Base-by-base conservation (phyloP, 2,888 invertebrate species). In the Cactoblastis cactorum region DNA sequence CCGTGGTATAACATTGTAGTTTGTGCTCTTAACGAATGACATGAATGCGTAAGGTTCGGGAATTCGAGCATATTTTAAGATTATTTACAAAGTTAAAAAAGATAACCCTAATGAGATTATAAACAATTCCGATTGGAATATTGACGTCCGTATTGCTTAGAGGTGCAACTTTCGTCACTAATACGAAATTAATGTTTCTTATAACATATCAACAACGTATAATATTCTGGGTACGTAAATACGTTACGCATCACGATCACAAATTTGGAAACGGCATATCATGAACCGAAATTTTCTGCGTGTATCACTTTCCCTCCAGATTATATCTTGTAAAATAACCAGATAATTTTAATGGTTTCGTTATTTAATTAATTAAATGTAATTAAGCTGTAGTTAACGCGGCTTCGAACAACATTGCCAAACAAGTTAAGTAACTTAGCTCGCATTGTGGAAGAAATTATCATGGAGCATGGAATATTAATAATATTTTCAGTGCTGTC, bases 261-360 rank as follows among this genome's bases (percentile, higher is more conserved):
- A 54, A 57, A 53, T 57, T 57, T 50, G 57, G 52, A 51, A 54
- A 52, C 65, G 58, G 62, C 55, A 60, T 54, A 65, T 61, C 61
- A 63, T 57, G 59, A 62, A 62, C 57, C 58, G 52, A 61, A 57
- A 46, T 63, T 65, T 66, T 62, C 63, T 60, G 62, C 54, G 49
- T 58, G 59, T 60, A 59, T 60, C 61, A 69, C 70, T 74, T 73
- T 71, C 71, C 64, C 62, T 56, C 19, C 49, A 62, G 61, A 59
- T 62, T 57, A 62, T 50, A 63, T 59, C 56, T 56, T 41, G 17
- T 32, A 41, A 46, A 34, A 53, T 50, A 38, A 54, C 49, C 22
- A 41, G 28, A 34, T 28, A 38, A 24, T 41, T 47, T 38, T 19
- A 32, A 37, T 45, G 19, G 9, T 33, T 43, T 48, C 24, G 6